Evolutionary conservation across 2,797 vertebrate genomes (phyloP).

Genomic region (Premnoplex brunnescens): DNA sequence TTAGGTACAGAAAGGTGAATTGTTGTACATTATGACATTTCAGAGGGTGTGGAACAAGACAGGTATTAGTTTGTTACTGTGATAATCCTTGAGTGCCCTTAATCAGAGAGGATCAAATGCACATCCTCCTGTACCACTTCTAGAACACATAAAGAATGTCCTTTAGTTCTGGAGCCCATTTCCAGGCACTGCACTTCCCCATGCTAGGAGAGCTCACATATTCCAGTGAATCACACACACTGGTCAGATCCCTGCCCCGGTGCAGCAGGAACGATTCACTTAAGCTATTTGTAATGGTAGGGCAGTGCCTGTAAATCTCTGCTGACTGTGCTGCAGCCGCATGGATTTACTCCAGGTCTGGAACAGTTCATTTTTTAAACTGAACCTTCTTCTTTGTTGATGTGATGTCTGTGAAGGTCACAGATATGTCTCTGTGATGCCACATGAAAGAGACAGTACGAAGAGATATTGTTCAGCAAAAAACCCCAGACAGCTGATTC

Average conservation of each 20-base stretch:
- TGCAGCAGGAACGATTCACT: not conserved
- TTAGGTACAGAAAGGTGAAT: not conserved
- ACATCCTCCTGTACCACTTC: fast-evolving
- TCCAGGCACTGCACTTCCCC: not conserved
- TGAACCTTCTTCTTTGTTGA: not conserved
- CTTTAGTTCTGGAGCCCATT: not conserved
- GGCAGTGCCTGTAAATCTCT: not conserved
- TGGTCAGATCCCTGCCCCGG: not conserved
- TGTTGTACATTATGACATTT: fast-evolving
- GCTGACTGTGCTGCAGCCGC: not conserved
- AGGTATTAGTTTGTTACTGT: not conserved
- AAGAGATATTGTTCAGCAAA: not conserved
- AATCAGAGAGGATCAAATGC: fast-evolving
- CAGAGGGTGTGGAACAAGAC: not conserved
- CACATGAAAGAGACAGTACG: fast-evolving
- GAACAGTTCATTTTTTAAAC: not conserved
- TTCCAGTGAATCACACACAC: not conserved
- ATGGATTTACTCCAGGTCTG: not conserved
- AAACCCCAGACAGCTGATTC: not conserved
- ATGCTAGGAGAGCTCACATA: not conserved
- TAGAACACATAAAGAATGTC: not conserved
- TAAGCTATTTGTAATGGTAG: not conserved
- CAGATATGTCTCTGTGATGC: not conserved
- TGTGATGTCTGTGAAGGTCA: not conserved
- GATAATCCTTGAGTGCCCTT: not conserved